These are phyloP conservation scores for Felis chaus DNA, from an alignment of 2,113 vertebrate species.

Conservation along the genomic window DNA sequence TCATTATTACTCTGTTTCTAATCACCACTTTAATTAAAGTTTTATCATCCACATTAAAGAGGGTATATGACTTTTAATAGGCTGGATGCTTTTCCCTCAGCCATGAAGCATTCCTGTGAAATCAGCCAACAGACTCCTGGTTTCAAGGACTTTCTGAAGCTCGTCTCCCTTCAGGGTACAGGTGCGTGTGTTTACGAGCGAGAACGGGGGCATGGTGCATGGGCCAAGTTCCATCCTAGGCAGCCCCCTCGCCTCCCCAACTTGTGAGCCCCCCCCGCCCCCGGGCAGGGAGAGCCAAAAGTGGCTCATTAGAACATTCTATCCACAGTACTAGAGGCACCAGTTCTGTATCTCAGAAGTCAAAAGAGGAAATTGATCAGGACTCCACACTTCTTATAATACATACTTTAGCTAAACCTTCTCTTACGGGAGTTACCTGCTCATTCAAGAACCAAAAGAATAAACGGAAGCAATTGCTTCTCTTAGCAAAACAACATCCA, in stretches of 20 bases:
- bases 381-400: background rate
- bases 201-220: background rate
- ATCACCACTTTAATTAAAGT: constrained; percentile 78
- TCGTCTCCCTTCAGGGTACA: background rate
- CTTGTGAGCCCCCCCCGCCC: background rate
- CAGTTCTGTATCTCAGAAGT: background rate
- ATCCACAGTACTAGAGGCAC: background rate
- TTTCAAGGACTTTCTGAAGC: constrained; percentile 62
- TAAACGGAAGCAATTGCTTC: background rate
- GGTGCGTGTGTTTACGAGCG: background rate
- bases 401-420: background rate
- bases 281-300: background rate
- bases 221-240: background rate
- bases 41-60: constrained; percentile 76
- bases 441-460: background rate
- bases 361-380: background rate
- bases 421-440: background rate
- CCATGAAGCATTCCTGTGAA: constrained; percentile 38
- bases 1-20: constrained; percentile 77
- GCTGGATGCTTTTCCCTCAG: constrained; percentile 31
- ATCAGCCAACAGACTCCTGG: constrained; percentile 9
- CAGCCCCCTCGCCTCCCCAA: background rate
- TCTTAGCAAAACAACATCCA: background rate
- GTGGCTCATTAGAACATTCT: background rate
- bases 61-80: constrained; percentile 63